These are phyloP conservation scores for Cichladusa arquata DNA, from an alignment of 2,113 vertebrate genomes.

Conservation along the genomic window DNA sequence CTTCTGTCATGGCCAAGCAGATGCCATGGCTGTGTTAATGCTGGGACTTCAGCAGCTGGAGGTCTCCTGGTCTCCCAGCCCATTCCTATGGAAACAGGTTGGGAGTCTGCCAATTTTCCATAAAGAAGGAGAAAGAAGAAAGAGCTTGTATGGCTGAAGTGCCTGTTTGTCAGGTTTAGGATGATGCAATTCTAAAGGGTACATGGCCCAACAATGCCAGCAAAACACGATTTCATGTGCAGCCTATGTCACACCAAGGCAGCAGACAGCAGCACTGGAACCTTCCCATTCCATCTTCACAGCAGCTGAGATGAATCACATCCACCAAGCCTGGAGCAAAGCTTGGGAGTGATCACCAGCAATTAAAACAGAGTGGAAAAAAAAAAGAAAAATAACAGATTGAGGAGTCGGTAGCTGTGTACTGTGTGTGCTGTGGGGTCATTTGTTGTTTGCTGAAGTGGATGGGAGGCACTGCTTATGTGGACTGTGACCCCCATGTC, in stretches of 20 bases:
- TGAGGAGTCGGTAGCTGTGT: fast-evolving
- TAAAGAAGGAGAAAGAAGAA: neutral
- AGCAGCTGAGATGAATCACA: neutral
- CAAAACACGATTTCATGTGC: neutral
- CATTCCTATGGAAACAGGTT: neutral
- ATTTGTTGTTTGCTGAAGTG: fast-evolving
- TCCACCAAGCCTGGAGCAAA: neutral
- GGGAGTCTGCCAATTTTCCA: neutral
- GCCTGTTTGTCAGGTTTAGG: neutral
- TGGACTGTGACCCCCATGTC: fast-evolving
- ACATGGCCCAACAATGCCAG: neutral
- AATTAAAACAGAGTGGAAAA: neutral
- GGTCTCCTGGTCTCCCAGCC: neutral
- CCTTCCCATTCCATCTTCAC: neutral
- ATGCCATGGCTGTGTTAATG: neutral
- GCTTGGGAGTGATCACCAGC: neutral
- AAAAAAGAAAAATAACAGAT: neutral
- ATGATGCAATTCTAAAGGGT: neutral
- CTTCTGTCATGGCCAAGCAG: neutral
- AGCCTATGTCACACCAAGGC: fast-evolving
- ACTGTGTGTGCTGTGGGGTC: neutral
- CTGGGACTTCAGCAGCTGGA: neutral
- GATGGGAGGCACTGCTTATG: neutral
- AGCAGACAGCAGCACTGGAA: fast-evolving
- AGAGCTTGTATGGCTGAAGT: neutral